A percentile compares a stretch with the other conserved stretches of the same genome.
These are phyloP conservation scores for Neolamprologus multifasciatus DNA, from an alignment of 2,797 vertebrate genomes.

Conservation along the genomic window DNA sequence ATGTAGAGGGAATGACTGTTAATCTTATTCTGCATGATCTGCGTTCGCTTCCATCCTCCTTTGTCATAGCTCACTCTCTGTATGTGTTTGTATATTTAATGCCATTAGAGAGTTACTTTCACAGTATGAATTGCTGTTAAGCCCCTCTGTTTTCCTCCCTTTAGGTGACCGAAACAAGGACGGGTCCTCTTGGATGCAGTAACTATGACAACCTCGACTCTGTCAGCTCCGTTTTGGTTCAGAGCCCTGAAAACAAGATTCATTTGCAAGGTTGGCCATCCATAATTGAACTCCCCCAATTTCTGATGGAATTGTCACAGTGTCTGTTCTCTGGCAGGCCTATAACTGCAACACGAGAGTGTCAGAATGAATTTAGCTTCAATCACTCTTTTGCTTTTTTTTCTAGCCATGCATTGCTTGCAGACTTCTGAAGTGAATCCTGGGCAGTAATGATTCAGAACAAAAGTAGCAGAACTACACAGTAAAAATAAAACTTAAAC, in stretches of 20 bases:
- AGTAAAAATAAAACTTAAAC: conserved; percentile 44
- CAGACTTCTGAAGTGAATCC: conserved; percentile 48
- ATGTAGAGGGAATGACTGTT: not conserved
- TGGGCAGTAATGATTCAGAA: conserved; percentile 43
- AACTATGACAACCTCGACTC: conserved; percentile 99
- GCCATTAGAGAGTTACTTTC: conserved; percentile 22
- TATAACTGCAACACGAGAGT: conserved; percentile 49
- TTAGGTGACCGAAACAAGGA: conserved; percentile 97
- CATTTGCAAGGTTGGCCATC: conserved; percentile 92
- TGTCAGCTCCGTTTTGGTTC: conserved; percentile 98
- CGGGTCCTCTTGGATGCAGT: conserved; percentile 98
- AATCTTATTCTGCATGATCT: conserved; percentile 28
- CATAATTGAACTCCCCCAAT: conserved; percentile 70
- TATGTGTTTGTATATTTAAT: conserved; percentile 32
- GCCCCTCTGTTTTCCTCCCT: conserved; percentile 40
- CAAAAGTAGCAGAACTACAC: conserved; percentile 29
- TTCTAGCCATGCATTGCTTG: conserved; percentile 7
- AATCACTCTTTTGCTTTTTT: conserved; percentile 49
- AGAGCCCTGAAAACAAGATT: conserved; percentile 99
- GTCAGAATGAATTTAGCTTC: conserved; percentile 68
- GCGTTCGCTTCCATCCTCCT: not conserved
- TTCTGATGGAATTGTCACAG: conserved; percentile 72
- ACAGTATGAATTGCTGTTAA: conserved; percentile 39
- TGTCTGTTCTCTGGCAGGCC: conserved; percentile 61
- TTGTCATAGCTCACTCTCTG: not conserved